Base-by-base conservation (phyloP, 30 jellyfish, hydroid and myxozoan genomes). In the Turritopsis dohrnii region DNA sequence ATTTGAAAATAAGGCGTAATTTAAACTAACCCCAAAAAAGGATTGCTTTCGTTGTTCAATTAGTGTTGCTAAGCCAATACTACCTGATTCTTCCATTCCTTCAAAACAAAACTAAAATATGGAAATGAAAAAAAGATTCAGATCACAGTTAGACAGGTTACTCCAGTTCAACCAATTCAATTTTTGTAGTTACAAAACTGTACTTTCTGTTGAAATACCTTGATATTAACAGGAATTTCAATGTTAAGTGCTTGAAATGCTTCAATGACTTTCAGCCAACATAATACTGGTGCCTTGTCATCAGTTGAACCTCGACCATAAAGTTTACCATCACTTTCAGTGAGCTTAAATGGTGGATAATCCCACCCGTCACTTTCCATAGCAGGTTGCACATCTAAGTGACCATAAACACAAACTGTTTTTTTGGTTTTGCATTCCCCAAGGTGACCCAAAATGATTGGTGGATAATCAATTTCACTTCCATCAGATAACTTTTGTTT, bases 381-480 rank as follows among this genome's bases (percentile, higher is more conserved):
- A 29, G 98, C 98, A 0, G 98, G 98, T 60, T 93, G 98, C 13
- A 93, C 98, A 84, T 93, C 98, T 24, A 93, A 81, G 86, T 93
- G 98, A n/a, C 98, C 98, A 82, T 93, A 93, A 13, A 93, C 80
- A 31, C 92, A 93, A 52, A 93, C 96, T 0, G 98, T 93, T 71
- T 93, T 75, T 80, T 87, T 87, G 69, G 71, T 66, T 20, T 95
- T 96, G 79, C 81, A 91, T 24, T 65, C 86, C 16, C 96, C 95
- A 21, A 87, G 88, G 19, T 83, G 66, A 21, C 91, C 98, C 79
- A 93, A 81, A 76, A 93, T 83, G 81, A 93, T 93, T 0, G 96
- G 98, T 18, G 98, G 98, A 66, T 88, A 77, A 8, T 88, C 90
- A 65, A 93, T 54, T 53, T 81, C 90, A 18, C 65, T 52, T 24